These are phyloP conservation scores for Oxystoma pomonae DNA, from an alignment of 2,888 invertebrate genomes.

Conservation along the genomic window DNA sequence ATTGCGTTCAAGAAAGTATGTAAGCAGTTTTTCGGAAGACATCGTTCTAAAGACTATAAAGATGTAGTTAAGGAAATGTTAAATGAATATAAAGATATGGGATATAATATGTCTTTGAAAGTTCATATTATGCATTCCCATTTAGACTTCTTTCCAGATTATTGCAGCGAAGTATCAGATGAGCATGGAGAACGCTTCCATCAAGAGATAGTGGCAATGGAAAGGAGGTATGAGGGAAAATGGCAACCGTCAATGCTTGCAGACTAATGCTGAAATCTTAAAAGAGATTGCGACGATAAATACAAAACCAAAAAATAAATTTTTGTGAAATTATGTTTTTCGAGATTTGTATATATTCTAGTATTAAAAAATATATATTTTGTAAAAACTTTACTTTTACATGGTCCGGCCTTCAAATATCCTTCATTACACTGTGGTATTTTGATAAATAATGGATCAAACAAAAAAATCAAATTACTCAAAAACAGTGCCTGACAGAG, in stretches of 20 bases:
- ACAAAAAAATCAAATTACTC: too few species aligned
- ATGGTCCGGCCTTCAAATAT: not conserved
- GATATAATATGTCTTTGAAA: not conserved
- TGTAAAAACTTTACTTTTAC: not conserved
- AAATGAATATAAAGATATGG: not conserved
- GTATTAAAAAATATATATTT: not conserved
- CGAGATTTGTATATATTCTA: not conserved
- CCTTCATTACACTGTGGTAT: not conserved
- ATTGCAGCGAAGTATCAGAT: not conserved
- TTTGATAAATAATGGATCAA: too few species aligned
- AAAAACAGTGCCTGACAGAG: too few species aligned
- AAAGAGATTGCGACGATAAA: too few species aligned
- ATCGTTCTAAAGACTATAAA: not conserved
- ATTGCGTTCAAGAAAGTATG: too few species aligned
- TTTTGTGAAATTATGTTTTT: not conserved
- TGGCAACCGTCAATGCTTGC: too few species aligned
- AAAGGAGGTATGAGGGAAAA: not conserved
- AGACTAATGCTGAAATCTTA: too few species aligned
- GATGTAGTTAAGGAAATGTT: not conserved
- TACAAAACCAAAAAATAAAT: too few species aligned
- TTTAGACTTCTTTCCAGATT: not conserved
- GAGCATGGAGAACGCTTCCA: not conserved
- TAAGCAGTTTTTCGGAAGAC: not conserved
- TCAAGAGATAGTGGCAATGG: not conserved
- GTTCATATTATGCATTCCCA: too few species aligned